Base-by-base conservation (phyloP, 2,797 vertebrate species). In the Malurus splendens region DNA sequence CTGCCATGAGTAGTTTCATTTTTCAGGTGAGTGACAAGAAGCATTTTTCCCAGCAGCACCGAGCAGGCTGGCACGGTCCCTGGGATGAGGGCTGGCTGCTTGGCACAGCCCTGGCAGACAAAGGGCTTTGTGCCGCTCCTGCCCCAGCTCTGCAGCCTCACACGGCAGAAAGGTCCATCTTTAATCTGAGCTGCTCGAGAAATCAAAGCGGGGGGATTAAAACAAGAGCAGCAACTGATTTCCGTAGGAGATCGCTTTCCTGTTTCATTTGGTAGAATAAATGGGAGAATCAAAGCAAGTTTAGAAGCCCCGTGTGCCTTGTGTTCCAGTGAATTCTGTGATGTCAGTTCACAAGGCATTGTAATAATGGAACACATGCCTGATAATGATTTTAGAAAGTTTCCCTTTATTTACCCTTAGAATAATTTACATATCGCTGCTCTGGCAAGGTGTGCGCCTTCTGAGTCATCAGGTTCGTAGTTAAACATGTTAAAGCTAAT, bases 141-240 rank as follows among this genome's bases (percentile, higher is more conserved):
- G 94, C 90, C 92, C 72, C 90, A 89, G 91, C 14, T 14, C 94
- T 92, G 85, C 33, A 47, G 15, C 79, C 77, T 93, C 82, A 83
- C 77, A 10, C 70, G 89, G 93, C 92, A 86, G 92, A 89, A 93
- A 93, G 89, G 84, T 48, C 82, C 93, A 85, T 50, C 95, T 97
- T 97, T 96, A 96, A 97, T 97, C 96, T 94, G 78, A 68, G 94
- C 91, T 92, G 87, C 94, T 91, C 9, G 2, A 72, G 62, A 96
- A 97, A 97, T 97, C 94, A 97, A 97, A 97, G 89, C 2, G 28
- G 71, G 59, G 55, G 91, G 94, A 95, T 97, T 97, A 92, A 96
- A 97, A 97, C 88, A 92, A 96, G 94, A 94, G 90, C 64, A 22
- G 86, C 57, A 89, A 95, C 94, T 96, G 93, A 96, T 96, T 96